Evolutionary conservation across 2,797 vertebrate species (phyloP), one percentile per base, ranked within the genome.

Genomic region (Danio jaintianensis): DNA sequence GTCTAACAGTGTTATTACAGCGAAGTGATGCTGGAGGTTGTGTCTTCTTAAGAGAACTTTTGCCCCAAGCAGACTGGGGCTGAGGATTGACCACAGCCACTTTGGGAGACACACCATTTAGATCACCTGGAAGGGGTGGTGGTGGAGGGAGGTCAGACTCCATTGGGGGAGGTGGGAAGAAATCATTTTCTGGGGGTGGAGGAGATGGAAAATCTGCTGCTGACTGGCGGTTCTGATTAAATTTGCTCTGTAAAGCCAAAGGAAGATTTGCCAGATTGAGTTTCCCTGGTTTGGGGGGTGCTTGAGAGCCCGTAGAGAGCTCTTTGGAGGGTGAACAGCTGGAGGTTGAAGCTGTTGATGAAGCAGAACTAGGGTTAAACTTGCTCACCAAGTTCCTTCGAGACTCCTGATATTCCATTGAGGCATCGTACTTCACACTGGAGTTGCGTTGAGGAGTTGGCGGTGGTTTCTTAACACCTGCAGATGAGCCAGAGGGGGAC

Each of bases 71-170:
- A 0, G 95, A 94, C 89, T 97, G 96, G 0, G 97, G 96, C 58
- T 98, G 97, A 2, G 97, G 96, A 80, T 94, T 98, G 43, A 98
- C 97, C 13, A 98, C 96, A 0, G 97, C 97, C 0, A 98, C 96
- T 85, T 93, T 95, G 1, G 95, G 95, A 7, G 95, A 93, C 1
- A 90, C 91, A 48, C 70, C 89, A 0, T 93, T 90, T 0, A 88
- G 78, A 0, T 95, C 94, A 10, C 93, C 90, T 62, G 96, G 96
- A 36, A 95, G 86, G 0, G 95, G 95, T 0, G 96, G 96, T 47
- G 89, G 94, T 9, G 96, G 96, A 78, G 97, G 96, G 67, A 98
- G 95, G 42, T 96, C 96, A 0, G 94, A 94, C 36, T 94, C 93
- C 0, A 95, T 94, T 0, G 97, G 97, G 43, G 95, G 94, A 83